These are phyloP conservation scores for Marronus borbonicus DNA, from an alignment of 2,888 invertebrate species.

Conservation along the genomic window DNA sequence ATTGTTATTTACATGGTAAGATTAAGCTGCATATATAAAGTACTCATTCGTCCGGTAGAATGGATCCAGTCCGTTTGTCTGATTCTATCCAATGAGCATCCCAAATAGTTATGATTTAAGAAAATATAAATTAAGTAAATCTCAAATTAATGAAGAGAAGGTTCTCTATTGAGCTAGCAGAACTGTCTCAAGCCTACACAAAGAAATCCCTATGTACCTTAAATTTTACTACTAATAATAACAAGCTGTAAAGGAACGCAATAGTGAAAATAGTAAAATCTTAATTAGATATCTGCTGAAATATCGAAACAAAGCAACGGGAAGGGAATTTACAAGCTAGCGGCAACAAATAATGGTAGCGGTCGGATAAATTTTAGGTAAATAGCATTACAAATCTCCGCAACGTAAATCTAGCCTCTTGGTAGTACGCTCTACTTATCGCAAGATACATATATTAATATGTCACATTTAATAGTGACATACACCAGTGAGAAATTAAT, in stretches of 20 bases:
- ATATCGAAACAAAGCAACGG: neutral
- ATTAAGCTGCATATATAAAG: too few relatives aligned
- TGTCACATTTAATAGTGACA: conserved; percentile 38
- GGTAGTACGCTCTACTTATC: conserved; percentile 5
- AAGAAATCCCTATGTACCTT: too few relatives aligned
- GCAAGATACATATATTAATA: conserved; percentile 23
- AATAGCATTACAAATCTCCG: conserved; percentile 7
- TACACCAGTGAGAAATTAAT: conserved; percentile 30
- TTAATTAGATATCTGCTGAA: conserved; percentile 14
- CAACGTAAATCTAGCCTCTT: conserved; percentile 28
- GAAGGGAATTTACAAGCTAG: conserved; percentile 25
- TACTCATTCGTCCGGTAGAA: too few relatives aligned
- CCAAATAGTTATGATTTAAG: too few relatives aligned
- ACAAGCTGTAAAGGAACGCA: neutral
- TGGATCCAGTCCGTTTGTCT: too few relatives aligned
- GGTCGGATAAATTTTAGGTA: conserved; percentile 12
- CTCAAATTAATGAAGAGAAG: too few relatives aligned
- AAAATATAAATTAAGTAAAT: too few relatives aligned
- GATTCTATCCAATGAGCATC: too few relatives aligned
- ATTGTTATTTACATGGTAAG: too few relatives aligned
- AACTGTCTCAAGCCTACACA: too few relatives aligned
- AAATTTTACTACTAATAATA: too few relatives aligned
- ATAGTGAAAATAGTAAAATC: conserved; percentile 21
- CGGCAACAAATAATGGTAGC: conserved; percentile 18
- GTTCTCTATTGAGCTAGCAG: too few relatives aligned